Conservation (phyloP, 92 coral and sea anemone species). For the Porites evermanni region DNA sequence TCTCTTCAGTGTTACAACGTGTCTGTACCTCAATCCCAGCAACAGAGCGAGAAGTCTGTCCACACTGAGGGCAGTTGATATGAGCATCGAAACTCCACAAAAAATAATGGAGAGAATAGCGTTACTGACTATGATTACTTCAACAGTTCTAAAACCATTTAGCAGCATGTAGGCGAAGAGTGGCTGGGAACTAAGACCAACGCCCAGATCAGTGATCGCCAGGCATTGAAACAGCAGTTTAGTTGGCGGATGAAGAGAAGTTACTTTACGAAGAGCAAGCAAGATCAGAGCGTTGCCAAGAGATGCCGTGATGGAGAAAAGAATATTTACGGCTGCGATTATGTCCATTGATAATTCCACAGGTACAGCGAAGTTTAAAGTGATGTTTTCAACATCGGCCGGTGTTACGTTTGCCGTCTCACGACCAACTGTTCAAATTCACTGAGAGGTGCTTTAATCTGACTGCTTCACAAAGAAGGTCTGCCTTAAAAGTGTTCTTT, state of each 20-base stretch:
- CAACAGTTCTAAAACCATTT: no score
- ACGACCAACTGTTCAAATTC: no score
- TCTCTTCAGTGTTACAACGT: slow-evolving; percentile 2
- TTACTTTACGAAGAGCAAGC: background rate
- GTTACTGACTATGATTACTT: no score
- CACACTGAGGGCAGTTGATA: slow-evolving; percentile 1
- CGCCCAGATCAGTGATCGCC: slow-evolving; percentile 6
- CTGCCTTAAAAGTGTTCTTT: no score
- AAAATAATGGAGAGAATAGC: background rate
- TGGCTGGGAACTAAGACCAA: background rate
- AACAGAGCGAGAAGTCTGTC: slow-evolving; percentile 27
- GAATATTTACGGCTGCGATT: background rate
- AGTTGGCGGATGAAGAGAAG: background rate
- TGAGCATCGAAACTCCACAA: slow-evolving; percentile 3
- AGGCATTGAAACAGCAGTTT: slow-evolving; percentile 8
- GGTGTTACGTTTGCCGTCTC: no score
- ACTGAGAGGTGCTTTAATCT: no score
- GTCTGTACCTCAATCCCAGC: background rate
- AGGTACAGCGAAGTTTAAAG: no score
- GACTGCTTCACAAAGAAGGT: no score
- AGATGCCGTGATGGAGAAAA: slow-evolving; percentile 1
- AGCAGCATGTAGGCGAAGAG: no score
- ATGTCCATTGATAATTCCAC: no score
- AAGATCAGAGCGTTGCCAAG: slow-evolving; percentile 11
- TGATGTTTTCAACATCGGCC: no score